Evolutionary conservation across 2,797 vertebrate genomes (phyloP).

Genomic region (Leptatherina wallacei): DNA sequence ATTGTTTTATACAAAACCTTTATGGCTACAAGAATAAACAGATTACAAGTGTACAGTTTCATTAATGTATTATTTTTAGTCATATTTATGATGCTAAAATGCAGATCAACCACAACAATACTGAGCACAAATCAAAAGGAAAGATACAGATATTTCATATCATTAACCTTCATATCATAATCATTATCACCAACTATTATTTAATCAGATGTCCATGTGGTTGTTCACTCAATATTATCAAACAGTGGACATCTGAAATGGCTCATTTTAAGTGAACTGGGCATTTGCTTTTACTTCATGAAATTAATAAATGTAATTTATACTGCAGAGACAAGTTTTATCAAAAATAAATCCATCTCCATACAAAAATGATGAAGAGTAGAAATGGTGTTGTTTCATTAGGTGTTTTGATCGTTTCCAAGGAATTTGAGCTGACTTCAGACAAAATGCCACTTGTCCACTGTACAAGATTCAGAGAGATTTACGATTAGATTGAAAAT

Average conservation of each 20-base stretch:
- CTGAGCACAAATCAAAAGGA: conserved; percentile 14
- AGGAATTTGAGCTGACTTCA: conserved; percentile 35
- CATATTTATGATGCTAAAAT: not conserved
- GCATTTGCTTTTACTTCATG: conserved; percentile 1
- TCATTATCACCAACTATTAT: not conserved
- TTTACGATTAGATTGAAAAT: conserved; percentile 4
- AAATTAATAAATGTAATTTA: conserved; percentile 18
- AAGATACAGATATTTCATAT: not conserved
- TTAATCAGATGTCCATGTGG: not conserved
- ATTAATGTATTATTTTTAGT: conserved; percentile 1
- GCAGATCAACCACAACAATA: conserved; percentile 12
- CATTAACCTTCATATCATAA: not conserved
- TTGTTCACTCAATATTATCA: not conserved
- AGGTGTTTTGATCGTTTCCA: conserved; percentile 16
- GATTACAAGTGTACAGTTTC: conserved; percentile 17
- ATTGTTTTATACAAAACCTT: conserved; percentile 34
- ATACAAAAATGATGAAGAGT: conserved; percentile 34
- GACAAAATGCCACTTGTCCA: conserved; percentile 86
- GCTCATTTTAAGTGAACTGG: not conserved
- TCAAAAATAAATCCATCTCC: conserved; percentile 39
- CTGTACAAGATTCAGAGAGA: conserved; percentile 65
- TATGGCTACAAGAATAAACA: conserved; percentile 21
- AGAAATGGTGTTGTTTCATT: conserved; percentile 25
- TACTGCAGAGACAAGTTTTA: conserved; percentile 20
- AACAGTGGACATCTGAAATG: not conserved